Evolutionary conservation across 2,888 invertebrate species (phyloP).

Genomic region (Thecocarcelia acutangulata): DNA sequence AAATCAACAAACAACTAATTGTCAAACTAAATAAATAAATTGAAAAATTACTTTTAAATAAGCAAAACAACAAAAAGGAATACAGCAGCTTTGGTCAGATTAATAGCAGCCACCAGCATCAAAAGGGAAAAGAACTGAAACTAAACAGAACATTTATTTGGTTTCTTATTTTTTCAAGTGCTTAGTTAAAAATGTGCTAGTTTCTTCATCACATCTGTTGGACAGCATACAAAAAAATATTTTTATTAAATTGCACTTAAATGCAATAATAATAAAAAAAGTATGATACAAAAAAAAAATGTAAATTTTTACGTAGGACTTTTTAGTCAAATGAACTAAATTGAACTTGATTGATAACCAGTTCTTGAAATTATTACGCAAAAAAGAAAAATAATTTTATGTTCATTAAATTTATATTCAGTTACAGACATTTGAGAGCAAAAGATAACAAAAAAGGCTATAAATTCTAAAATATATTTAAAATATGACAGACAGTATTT

Average conservation of each 20-base stretch:
- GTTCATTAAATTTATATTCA: slow-evolving; percentile 11
- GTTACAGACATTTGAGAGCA: background rate
- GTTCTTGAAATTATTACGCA: slow-evolving; percentile 13
- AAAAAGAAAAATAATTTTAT: background rate
- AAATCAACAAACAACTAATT: slow-evolving; percentile 38
- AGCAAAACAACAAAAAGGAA: slow-evolving; percentile 16
- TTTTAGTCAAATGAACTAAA: slow-evolving; percentile 33
- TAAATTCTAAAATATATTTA: background rate
- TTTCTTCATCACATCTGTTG: background rate
- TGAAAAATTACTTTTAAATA: slow-evolving; percentile 43
- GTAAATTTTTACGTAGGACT: slow-evolving; percentile 28
- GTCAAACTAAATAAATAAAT: slow-evolving; percentile 48
- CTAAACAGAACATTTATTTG: too few species aligned
- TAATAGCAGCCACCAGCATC: background rate
- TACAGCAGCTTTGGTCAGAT: background rate
- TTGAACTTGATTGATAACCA: slow-evolving; percentile 54
- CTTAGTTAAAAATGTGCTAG: background rate
- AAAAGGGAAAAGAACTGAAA: background rate
- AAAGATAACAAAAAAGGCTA: slow-evolving; percentile 1
- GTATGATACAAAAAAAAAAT: background rate
- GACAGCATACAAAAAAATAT: background rate
- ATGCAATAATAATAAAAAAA: slow-evolving; percentile 10
- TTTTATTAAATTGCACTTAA: slow-evolving; percentile 50
- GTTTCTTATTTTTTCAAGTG: background rate
- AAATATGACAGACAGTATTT: too few species aligned